These are phyloP conservation scores for Micrastur ruficollis DNA, from an alignment of 2,797 vertebrate species.

Conservation along the genomic window DNA sequence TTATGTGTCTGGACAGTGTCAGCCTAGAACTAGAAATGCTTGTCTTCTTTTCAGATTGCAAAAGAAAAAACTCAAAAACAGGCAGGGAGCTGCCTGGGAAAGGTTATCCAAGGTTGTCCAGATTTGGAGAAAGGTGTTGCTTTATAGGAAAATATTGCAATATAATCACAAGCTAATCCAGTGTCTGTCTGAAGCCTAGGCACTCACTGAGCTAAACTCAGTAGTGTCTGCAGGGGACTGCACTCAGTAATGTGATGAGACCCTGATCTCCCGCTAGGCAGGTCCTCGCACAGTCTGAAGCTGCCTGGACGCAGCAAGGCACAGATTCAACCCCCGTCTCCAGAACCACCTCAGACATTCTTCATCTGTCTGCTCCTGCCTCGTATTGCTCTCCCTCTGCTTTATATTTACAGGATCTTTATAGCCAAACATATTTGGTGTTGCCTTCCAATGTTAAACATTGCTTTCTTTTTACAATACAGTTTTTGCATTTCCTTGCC, in stretches of 20 bases:
- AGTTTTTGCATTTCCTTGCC: neutral
- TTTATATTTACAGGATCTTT: neutral
- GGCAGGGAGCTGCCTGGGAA: neutral
- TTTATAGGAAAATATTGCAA: neutral
- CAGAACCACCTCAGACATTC: neutral
- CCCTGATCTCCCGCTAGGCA: neutral
- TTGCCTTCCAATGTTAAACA: neutral
- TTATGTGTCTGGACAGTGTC: neutral
- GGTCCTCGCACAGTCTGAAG: rapidly evolving
- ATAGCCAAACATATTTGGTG: neutral
- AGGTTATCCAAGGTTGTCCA: neutral
- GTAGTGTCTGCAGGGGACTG: neutral
- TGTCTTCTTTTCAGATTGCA: neutral
- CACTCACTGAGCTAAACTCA: neutral
- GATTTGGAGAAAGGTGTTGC: neutral
- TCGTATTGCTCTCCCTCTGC: neutral
- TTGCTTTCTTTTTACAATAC: neutral
- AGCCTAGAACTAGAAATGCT: neutral
- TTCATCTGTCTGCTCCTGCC: neutral
- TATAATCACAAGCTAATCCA: neutral
- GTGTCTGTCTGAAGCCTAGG: neutral
- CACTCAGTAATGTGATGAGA: neutral
- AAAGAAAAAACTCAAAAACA: neutral
- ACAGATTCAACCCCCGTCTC: neutral
- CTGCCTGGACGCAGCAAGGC: neutral